These are phyloP conservation scores for Spilosoma lubricipeda DNA, from an alignment of 2,888 invertebrate species.

Conservation along the genomic window DNA sequence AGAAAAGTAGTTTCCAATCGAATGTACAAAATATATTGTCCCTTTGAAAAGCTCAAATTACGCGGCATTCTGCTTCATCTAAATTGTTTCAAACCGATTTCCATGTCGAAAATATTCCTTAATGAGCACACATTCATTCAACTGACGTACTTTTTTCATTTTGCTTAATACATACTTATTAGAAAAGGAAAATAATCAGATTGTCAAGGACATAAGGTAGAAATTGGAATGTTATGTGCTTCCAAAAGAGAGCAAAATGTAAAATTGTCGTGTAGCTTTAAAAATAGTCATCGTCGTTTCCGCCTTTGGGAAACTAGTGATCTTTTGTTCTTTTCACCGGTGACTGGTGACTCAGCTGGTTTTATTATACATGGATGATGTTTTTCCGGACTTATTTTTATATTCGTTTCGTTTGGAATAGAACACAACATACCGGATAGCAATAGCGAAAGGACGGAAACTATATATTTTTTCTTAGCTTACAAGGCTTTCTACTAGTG, in stretches of 20 bases:
- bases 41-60: slow-evolving; percentile 62
- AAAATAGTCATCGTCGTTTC: slow-evolving; percentile 82
- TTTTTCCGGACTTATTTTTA: slow-evolving; percentile 46
- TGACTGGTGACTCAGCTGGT: slow-evolving; percentile 60
- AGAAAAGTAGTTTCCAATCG: slow-evolving; percentile 36
- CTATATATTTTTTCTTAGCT: background rate
- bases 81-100: slow-evolving; percentile 63
- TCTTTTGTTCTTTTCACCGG: slow-evolving; percentile 73
- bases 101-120: slow-evolving; percentile 71
- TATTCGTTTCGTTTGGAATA: slow-evolving; percentile 5
- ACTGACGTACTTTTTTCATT: slow-evolving; percentile 49
- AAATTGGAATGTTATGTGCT: slow-evolving; percentile 57
- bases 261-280: slow-evolving; percentile 69
- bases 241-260: slow-evolving; percentile 58
- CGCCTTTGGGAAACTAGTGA: slow-evolving; percentile 75
- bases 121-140: slow-evolving; percentile 69
- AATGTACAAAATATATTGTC: slow-evolving; percentile 44
- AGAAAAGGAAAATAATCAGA: slow-evolving; percentile 30
- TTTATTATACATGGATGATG: slow-evolving; percentile 49
- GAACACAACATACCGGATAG: slow-evolving; percentile 3
- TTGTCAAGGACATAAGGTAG: slow-evolving; percentile 62
- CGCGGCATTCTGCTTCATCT: slow-evolving; percentile 63
- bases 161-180: slow-evolving; percentile 32
- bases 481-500: background rate
- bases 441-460: background rate